A percentile compares a stretch with the other conserved stretches of the same genome.
Conservation (phyloP, 2,888 invertebrate species). For the Griposia aprilina region DNA sequence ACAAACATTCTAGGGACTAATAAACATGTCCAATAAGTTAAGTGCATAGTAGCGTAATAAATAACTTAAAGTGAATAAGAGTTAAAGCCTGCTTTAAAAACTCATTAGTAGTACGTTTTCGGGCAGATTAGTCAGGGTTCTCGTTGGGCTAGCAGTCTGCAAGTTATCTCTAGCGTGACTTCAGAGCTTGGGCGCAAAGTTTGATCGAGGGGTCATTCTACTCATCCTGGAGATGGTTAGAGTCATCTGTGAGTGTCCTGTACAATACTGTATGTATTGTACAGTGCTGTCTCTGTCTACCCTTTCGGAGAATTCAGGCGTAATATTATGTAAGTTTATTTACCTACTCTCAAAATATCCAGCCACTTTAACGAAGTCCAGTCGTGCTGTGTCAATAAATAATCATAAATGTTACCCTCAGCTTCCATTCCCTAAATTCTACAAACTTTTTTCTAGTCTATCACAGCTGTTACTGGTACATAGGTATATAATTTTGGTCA, state of each 20-base stretch:
- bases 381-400: slow-evolving; percentile 11
- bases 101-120: not conserved
- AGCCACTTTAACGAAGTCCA: not conserved
- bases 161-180: not conserved
- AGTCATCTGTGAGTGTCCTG: too few species aligned
- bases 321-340: not conserved
- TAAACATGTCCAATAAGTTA: slow-evolving; percentile 13
- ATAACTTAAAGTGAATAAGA: not conserved
- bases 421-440: not conserved
- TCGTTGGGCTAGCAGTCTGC: not conserved
- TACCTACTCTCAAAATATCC: too few species aligned
- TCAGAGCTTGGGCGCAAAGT: not conserved
- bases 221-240: not conserved
- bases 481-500: slow-evolving; percentile 1
- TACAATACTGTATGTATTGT: too few species aligned
- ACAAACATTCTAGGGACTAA: not conserved
- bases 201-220: not conserved
- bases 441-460: slow-evolving; percentile 1
- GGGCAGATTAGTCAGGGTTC: not conserved
- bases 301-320: too few species aligned
- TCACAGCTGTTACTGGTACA: not conserved
- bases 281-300: too few species aligned
- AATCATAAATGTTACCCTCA: slow-evolving; percentile 7
- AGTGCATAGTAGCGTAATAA: not conserved
- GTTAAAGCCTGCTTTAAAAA: not conserved